Conservation (phyloP, 23 tunicate species). For the Styela clava region DNA sequence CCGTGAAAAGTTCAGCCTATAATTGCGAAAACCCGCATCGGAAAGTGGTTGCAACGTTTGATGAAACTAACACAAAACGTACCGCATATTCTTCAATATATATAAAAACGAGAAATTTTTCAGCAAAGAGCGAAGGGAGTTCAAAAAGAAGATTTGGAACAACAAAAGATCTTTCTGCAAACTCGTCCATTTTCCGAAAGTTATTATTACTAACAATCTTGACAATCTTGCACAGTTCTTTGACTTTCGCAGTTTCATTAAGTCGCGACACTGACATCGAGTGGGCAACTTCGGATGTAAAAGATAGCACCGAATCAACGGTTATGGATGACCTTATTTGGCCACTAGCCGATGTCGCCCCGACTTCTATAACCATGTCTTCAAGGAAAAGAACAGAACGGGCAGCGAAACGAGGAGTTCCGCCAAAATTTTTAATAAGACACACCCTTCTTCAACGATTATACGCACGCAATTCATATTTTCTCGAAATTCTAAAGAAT, state of each 20-base stretch:
- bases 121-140: not conserved
- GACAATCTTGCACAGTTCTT: not conserved
- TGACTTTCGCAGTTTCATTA: not conserved
- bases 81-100: too few relatives aligned
- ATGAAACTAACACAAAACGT: not conserved
- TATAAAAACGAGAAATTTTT: not conserved
- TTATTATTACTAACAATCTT: too few relatives aligned
- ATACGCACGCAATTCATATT: slow-evolving; percentile 29
- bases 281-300: not conserved
- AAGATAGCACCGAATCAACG: not conserved
- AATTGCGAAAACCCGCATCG: too few relatives aligned
- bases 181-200: not conserved
- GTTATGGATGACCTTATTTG: not conserved
- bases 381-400: not conserved
- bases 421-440: not conserved
- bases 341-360: not conserved
- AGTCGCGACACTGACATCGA: not conserved
- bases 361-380: not conserved
- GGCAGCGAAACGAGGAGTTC: slow-evolving; percentile 11
- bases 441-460: slow-evolving; percentile 39
- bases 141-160: not conserved
- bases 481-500: slow-evolving; percentile 45
- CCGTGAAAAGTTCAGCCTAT: not conserved
- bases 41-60: too few relatives aligned
- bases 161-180: not conserved